Percentiles rank a stretch among this genome's conserved stretches.
These are phyloP conservation scores for Arctopsyche grandis DNA, from an alignment of 1,140 invertebrate genomes.

Conservation along the genomic window DNA sequence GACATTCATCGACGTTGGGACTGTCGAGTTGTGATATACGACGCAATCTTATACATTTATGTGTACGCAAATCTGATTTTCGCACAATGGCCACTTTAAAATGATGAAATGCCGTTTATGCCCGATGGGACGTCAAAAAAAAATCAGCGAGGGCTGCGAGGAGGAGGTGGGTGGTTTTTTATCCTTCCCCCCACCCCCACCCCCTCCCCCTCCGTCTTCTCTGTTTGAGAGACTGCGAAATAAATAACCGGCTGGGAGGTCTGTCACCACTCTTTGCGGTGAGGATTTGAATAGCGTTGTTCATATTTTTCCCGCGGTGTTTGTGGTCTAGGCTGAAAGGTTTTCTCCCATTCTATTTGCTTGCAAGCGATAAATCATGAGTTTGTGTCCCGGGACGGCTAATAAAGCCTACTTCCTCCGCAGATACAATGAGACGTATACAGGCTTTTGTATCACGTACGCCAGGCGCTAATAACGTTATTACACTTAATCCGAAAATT, in stretches of 20 bases:
- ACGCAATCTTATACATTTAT: neutral
- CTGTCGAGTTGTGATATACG: neutral
- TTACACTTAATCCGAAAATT: conserved; percentile 22
- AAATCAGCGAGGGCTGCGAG: neutral
- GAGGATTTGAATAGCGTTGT: conserved; percentile 42
- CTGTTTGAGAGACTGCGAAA: conserved; percentile 7
- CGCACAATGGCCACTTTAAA: conserved; percentile 4
- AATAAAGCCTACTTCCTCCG: conserved; percentile 35
- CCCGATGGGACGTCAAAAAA: neutral
- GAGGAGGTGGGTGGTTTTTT: neutral
- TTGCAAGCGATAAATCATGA: conserved; percentile 25
- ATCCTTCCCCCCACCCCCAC: neutral
- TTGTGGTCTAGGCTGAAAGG: conserved; percentile 13
- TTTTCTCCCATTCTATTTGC: conserved; percentile 25
- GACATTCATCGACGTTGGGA: conserved; percentile 17
- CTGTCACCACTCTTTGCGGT: conserved; percentile 12
- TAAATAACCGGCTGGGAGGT: conserved; percentile 31
- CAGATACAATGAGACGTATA: conserved; percentile 4
- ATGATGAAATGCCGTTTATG: conserved; percentile 4
- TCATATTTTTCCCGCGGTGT: conserved; percentile 32
- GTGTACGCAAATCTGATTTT: conserved; percentile 4
- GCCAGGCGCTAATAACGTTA: conserved; percentile 29
- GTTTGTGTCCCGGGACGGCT: conserved; percentile 24
- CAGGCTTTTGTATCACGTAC: conserved; percentile 20
- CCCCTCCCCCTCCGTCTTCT: neutral